phyloP scores from a whole-genome alignment of 53 echinoderm and acorn worm species.

The Luidia sarsii region DNA sequence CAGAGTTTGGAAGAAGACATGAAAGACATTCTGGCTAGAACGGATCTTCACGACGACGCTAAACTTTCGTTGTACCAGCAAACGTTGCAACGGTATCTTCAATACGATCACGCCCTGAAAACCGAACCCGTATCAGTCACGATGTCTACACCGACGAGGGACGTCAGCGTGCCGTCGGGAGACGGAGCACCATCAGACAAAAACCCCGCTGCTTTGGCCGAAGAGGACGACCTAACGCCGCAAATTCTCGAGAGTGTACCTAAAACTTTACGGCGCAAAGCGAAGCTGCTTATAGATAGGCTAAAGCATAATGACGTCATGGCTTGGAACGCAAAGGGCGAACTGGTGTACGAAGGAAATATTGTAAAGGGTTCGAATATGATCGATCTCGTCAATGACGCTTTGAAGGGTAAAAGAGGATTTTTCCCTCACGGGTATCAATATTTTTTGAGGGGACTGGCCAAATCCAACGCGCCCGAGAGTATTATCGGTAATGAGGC shows the following conservation, averaged over 20 bases:
- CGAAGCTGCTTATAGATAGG: slow-evolving; percentile 3
- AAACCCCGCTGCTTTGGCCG: neutral
- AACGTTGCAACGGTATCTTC: neutral
- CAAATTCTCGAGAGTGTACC: slow-evolving; percentile 34
- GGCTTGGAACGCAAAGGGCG: slow-evolving; percentile 30
- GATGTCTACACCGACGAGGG: neutral
- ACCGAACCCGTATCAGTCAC: neutral
- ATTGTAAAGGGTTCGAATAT: slow-evolving; percentile 34
- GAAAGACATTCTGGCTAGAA: neutral
- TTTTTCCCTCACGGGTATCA: slow-evolving; percentile 47
- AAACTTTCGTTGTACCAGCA: slow-evolving; percentile 10
- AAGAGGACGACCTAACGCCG: neutral
- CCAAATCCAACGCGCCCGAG: slow-evolving; percentile 41
- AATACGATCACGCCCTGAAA: slow-evolving; percentile 2
- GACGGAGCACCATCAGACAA: neutral
- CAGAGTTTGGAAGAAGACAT: slow-evolving; percentile 11
- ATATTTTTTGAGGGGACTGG: slow-evolving; percentile 34
- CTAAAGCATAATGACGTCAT: slow-evolving; percentile 7
- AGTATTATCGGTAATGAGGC: slow-evolving; percentile 6
- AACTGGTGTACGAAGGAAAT: slow-evolving; percentile 24
- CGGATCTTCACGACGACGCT: neutral
- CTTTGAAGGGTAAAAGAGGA: slow-evolving; percentile 18
- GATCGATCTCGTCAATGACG: slow-evolving; percentile 40
- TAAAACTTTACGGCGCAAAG: slow-evolving; percentile 13
- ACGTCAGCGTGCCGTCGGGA: neutral